A percentile compares a stretch with the other conserved stretches of the same genome.
Conservation (phyloP, 1,140 invertebrate species). For the Dryas iulia region DNA sequence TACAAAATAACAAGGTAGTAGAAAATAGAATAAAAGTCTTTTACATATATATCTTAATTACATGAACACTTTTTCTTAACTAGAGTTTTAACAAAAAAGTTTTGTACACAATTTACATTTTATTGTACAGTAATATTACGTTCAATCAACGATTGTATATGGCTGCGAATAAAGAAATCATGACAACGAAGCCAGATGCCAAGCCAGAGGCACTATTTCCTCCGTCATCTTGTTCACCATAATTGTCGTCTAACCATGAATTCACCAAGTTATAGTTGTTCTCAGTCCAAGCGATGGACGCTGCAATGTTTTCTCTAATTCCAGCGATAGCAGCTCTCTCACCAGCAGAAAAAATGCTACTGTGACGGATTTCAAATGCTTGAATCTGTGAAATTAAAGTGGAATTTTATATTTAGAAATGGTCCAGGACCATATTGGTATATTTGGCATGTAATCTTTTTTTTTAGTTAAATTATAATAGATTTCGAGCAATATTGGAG, state of each 20-base stretch:
- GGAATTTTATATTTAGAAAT: too few relatives aligned
- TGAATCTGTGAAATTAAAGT: conserved; percentile 45
- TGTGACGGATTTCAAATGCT: conserved; percentile 40
- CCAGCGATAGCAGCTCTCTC: conserved; percentile 53
- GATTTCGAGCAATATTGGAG: too few relatives aligned
- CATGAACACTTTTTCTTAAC: not conserved
- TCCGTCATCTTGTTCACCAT: conserved; percentile 39
- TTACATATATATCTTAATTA: too few relatives aligned
- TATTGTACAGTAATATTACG: not conserved
- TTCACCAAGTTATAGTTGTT: conserved; percentile 47
- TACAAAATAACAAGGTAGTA: not conserved
- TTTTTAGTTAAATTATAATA: too few relatives aligned
- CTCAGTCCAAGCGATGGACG: conserved; percentile 54
- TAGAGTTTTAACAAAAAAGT: not conserved
- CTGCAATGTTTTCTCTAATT: conserved; percentile 62
- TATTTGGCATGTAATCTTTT: too few relatives aligned
- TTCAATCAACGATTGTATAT: conserved; percentile 36
- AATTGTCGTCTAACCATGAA: conserved; percentile 50
- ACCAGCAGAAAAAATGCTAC: conserved; percentile 54
- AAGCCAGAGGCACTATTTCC: conserved; percentile 43
- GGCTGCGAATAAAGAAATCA: conserved; percentile 47
- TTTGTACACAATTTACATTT: not conserved
- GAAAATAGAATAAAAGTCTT: not conserved
- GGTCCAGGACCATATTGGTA: too few relatives aligned
- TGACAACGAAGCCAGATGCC: conserved; percentile 50